Conservation (phyloP, 2,888 invertebrate genomes). For the Seira musarum region DNA sequence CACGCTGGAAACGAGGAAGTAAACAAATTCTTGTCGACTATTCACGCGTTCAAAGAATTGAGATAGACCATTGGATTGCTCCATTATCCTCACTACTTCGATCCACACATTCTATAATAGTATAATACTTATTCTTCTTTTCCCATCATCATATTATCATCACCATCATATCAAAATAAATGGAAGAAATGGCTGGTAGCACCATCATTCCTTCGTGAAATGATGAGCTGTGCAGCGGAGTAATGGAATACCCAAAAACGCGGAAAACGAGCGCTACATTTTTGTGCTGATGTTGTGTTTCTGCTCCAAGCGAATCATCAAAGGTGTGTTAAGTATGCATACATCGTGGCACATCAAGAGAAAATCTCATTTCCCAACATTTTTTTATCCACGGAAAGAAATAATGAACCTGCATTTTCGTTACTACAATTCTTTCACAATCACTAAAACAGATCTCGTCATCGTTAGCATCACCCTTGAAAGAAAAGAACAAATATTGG, state of each 20-base stretch:
- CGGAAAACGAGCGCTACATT: neutral
- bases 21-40: slow-evolving; percentile 1
- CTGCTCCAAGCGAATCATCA: neutral
- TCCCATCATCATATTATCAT: too few relatives aligned
- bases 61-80: neutral
- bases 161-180: too few relatives aligned
- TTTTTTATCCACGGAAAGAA: neutral
- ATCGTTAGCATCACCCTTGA: too few relatives aligned
- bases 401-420: neutral
- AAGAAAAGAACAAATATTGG: too few relatives aligned
- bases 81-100: neutral
- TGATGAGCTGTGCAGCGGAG: neutral
- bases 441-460: too few relatives aligned
- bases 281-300: slow-evolving; percentile 4
- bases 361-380: neutral
- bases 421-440: too few relatives aligned
- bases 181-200: too few relatives aligned
- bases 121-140: neutral
- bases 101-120: neutral
- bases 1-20: slow-evolving; percentile 3
- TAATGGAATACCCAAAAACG: neutral
- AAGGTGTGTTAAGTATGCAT: neutral
- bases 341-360: neutral
- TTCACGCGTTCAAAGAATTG: slow-evolving; percentile 9
- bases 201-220: too few relatives aligned